Evolutionary conservation across 2,113 vertebrate genomes (phyloP).

Genomic region (Glaucidium brasilianum): DNA sequence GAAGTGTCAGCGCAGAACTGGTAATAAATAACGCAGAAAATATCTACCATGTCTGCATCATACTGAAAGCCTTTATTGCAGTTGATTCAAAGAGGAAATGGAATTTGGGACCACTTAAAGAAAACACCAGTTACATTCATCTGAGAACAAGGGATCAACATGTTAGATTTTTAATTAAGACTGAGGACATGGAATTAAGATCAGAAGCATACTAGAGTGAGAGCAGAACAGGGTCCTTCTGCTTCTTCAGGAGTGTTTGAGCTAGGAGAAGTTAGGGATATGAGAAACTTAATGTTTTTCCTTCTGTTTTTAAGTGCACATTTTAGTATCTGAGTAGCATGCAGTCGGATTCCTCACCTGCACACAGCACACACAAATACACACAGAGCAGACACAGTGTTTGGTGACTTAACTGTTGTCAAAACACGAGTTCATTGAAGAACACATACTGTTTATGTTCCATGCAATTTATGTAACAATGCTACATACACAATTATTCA

Average conservation of each 20-base stretch:
- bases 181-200: not conserved
- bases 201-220: not conserved
- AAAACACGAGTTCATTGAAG: not conserved
- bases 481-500: not conserved
- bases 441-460: not conserved
- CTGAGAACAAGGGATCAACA: not conserved
- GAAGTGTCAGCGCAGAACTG: not conserved
- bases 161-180: not conserved
- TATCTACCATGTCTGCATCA: not conserved
- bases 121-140: not conserved
- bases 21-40: slow-evolving; percentile 13
- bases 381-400: not conserved
- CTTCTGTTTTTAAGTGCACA: not conserved
- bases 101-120: not conserved
- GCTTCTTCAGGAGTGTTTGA: not conserved
- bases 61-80: not conserved
- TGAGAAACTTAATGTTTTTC: not conserved
- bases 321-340: not conserved
- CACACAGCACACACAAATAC: too few species aligned
- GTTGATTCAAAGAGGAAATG: not conserved
- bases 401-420: not conserved
- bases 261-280: not conserved
- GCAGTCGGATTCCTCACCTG: not conserved
- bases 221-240: not conserved
- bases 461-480: not conserved